phyloP scores from a whole-genome alignment of 2,888 invertebrate genomes.

The Sycophila texana region DNA sequence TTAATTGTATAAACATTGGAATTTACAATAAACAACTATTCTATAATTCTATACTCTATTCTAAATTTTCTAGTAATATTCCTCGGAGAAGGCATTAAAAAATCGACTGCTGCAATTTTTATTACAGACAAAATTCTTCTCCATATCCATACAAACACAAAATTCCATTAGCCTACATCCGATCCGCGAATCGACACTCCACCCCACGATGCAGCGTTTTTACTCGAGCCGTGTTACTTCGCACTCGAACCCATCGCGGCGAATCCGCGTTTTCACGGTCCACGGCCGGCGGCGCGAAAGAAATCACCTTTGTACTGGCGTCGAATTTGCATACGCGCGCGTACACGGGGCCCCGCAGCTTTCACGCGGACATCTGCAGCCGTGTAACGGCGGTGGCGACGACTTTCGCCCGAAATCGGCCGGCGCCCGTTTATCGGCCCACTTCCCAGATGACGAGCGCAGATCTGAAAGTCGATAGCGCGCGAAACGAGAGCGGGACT shows the following conservation, averaged over 20 bases:
- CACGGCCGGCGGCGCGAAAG: background rate
- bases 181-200: background rate
- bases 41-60: too few species aligned
- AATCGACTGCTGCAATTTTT: too few species aligned
- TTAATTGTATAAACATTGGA: too few species aligned
- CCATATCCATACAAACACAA: too few species aligned
- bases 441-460: background rate
- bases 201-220: background rate
- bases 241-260: background rate
- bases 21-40: too few species aligned
- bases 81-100: too few species aligned
- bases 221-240: background rate
- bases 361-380: conserved; percentile 10
- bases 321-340: conserved; percentile 5
- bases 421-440: conserved; percentile 8
- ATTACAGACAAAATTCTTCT: too few species aligned
- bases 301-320: conserved; percentile 3
- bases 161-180: too few species aligned
- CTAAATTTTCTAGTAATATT: too few species aligned
- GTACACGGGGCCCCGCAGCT: background rate
- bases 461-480: too few species aligned
- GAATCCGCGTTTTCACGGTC: conserved; percentile 1
- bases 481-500: too few species aligned
- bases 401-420: conserved; percentile 9
- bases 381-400: background rate